Evolutionary conservation across 2,888 invertebrate species (phyloP).

Genomic region (Bembecia ichneumoniformis): DNA sequence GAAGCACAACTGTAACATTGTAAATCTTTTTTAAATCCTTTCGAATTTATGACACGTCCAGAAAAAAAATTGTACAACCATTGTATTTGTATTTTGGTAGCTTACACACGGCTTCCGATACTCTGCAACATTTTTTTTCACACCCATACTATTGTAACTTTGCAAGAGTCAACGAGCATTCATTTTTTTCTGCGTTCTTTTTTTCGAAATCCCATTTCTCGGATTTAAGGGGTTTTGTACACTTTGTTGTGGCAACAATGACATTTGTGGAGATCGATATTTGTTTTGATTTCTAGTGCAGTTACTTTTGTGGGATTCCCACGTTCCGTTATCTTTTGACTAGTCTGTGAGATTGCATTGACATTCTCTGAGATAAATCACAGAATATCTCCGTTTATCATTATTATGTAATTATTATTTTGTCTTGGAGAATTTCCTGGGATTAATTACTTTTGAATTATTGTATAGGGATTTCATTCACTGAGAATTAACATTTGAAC

Average conservation of each 20-base stretch:
- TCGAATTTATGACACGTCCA: constrained; percentile 15
- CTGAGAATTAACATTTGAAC: too few species aligned
- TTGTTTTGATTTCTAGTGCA: constrained; percentile 58
- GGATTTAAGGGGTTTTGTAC: constrained; percentile 70
- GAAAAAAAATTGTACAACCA: constrained; percentile 42
- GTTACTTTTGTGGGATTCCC: constrained; percentile 34
- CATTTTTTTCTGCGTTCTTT: constrained; percentile 37
- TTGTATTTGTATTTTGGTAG: constrained; percentile 59
- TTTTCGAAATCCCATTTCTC: constrained; percentile 63
- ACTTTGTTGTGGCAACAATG: constrained; percentile 71
- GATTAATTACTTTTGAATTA: too few species aligned
- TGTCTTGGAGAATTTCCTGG: too few species aligned
- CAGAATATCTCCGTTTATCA: too few species aligned
- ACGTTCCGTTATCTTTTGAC: constrained; percentile 20
- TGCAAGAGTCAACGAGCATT: constrained; percentile 63
- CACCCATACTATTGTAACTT: constrained; percentile 42
- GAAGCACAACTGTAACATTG: constrained; percentile 1
- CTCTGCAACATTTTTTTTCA: constrained; percentile 35
- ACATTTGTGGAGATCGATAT: constrained; percentile 55
- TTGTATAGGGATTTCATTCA: too few species aligned
- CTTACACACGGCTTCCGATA: constrained; percentile 51
- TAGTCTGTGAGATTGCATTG: background rate
- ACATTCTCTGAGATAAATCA: too few species aligned
- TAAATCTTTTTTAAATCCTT: constrained; percentile 32
- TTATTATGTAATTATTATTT: too few species aligned